Percentiles rank a stretch among this genome's conserved stretches.
phyloP scores from a whole-genome alignment of 2,888 invertebrate genomes.

The Lepidocyrtinus sp. region DNA sequence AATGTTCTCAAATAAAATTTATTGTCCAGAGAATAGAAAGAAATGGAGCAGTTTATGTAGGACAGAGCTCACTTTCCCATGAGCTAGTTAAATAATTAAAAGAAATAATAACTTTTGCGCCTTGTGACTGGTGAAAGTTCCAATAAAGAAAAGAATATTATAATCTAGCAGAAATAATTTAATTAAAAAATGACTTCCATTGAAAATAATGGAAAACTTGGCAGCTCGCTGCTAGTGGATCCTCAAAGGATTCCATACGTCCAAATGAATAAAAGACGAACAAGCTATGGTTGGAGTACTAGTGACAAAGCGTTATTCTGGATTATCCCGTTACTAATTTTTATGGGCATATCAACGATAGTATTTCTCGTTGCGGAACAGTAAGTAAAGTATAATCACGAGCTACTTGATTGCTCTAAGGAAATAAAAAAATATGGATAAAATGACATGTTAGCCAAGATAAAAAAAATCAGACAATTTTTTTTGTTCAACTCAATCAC shows the following conservation, averaged over 20 bases:
- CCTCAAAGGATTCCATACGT: constrained; percentile 35
- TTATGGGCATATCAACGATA: constrained; percentile 33
- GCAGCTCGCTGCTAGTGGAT: constrained; percentile 10
- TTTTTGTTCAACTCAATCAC: background rate
- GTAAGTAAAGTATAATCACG: constrained; percentile 27
- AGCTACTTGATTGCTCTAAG: background rate
- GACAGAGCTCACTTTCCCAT: background rate
- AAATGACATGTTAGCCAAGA: too few species aligned
- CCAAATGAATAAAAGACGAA: constrained; percentile 24
- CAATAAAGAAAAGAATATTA: too few species aligned
- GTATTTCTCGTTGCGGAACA: constrained; percentile 22
- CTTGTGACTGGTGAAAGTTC: background rate
- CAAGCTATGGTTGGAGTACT: constrained; percentile 14
- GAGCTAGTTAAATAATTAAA: background rate
- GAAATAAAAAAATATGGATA: too few species aligned
- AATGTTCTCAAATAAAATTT: too few species aligned
- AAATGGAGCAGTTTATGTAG: background rate
- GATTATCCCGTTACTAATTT: constrained; percentile 26
- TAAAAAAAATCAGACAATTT: background rate
- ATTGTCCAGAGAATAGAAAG: too few species aligned
- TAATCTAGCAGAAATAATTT: constrained; percentile 5
- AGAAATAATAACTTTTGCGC: background rate
- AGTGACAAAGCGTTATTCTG: constrained; percentile 23
- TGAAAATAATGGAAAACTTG: background rate
- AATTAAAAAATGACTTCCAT: background rate